A percentile compares a stretch with the other conserved stretches of the same genome.
These are phyloP conservation scores for Drosophila peninsularis DNA, from an alignment of 2,888 invertebrate species.

Conservation along the genomic window DNA sequence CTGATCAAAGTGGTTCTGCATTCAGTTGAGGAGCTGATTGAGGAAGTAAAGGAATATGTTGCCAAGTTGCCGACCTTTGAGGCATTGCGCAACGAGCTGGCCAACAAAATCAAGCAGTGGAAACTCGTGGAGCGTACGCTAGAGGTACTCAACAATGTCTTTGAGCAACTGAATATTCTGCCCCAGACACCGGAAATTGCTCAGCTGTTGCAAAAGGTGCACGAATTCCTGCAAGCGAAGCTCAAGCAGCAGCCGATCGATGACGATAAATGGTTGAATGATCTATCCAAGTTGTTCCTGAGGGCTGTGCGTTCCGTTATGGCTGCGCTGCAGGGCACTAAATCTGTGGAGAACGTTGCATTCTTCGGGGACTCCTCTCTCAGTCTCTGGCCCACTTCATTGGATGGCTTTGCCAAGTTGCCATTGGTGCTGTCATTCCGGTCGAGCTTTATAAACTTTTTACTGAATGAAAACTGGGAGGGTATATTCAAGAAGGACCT, in stretches of 20 bases:
- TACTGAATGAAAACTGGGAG: constrained; percentile 87
- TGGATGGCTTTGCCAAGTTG: constrained; percentile 85
- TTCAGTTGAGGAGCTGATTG: constrained; percentile 66
- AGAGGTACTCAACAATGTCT: constrained; percentile 86
- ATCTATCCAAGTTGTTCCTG: constrained; percentile 87
- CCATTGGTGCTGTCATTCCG: constrained; percentile 87
- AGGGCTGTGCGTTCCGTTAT: constrained; percentile 86
- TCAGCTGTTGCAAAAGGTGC: constrained; percentile 87
- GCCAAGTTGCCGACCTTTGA: constrained; percentile 85
- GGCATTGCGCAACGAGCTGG: constrained; percentile 63
- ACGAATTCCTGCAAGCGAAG: constrained; percentile 89
- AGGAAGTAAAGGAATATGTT: constrained; percentile 85
- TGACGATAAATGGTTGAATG: constrained; percentile 87
- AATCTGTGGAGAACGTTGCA: constrained; percentile 26
- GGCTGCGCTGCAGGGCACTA: constrained; percentile 48
- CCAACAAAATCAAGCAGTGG: constrained; percentile 80
- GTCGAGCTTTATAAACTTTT: constrained; percentile 87
- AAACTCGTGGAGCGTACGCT: constrained; percentile 87
- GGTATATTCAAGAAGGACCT: constrained; percentile 82
- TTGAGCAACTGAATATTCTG: constrained; percentile 86
- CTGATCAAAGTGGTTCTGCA: constrained; percentile 83
- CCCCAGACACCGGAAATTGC: constrained; percentile 88
- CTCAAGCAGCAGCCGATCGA: constrained; percentile 87
- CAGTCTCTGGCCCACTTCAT: constrained; percentile 78
- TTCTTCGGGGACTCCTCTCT: constrained; percentile 41